phyloP scores from a whole-genome alignment of 2,888 invertebrate genomes.

The Acronicta aceris region DNA sequence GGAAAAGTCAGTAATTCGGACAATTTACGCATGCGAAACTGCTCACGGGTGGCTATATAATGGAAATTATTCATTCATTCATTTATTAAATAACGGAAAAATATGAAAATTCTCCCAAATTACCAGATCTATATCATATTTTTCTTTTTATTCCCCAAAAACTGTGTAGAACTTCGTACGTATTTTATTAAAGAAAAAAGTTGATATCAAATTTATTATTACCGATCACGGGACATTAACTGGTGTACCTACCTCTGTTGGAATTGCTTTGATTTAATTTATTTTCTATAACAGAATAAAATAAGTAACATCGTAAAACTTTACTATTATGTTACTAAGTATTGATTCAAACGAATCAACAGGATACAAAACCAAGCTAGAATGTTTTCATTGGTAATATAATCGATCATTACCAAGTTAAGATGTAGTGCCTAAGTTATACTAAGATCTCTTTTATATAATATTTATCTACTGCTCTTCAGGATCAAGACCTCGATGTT shows the following conservation, averaged over 20 bases:
- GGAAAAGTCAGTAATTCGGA: too few relatives aligned
- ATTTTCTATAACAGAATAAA: conserved; percentile 7
- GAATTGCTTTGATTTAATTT: conserved; percentile 2
- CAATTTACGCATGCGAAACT: too few relatives aligned
- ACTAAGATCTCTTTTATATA: too few relatives aligned
- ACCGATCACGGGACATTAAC: not conserved
- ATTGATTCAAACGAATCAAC: conserved; percentile 32
- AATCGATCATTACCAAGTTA: conserved; percentile 1
- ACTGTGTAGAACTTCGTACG: too few relatives aligned
- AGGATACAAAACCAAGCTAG: conserved; percentile 14
- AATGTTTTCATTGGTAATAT: not conserved
- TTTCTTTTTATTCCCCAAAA: too few relatives aligned
- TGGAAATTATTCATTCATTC: too few relatives aligned
- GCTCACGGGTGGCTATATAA: too few relatives aligned
- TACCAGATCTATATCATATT: too few relatives aligned
- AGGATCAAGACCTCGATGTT: too few relatives aligned
- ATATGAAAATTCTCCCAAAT: too few relatives aligned
- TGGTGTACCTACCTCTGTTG: not conserved
- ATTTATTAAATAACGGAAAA: too few relatives aligned
- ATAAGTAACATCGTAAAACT: conserved; percentile 33
- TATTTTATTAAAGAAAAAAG: not conserved
- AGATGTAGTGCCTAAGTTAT: not conserved
- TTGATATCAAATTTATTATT: not conserved
- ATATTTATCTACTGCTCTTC: too few relatives aligned
- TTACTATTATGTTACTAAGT: conserved; percentile 18